phyloP scores from a whole-genome alignment of 37 sponge, comb jelly and placozoan genomes.

The Corticium candelabrum region DNA sequence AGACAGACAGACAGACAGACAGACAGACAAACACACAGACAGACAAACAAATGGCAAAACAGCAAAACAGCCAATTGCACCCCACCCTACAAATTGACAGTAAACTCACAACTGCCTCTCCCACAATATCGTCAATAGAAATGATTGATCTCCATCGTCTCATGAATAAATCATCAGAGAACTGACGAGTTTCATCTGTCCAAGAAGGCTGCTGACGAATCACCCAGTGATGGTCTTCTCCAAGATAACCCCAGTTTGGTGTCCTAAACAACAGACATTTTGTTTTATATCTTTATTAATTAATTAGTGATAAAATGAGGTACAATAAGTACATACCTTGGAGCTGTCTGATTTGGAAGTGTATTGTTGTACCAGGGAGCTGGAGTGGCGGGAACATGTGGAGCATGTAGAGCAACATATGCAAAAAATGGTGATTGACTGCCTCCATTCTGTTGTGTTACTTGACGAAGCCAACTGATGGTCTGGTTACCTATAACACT shows the following conservation, averaged over 20 bases:
- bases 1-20: too few relatives aligned
- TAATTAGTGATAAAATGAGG: too few relatives aligned
- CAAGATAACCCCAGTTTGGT: conserved; percentile 58
- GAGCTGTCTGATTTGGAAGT: conserved; percentile 32
- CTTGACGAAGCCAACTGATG: background rate
- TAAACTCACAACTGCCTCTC: conserved; percentile 11
- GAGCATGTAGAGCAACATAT: conserved; percentile 67
- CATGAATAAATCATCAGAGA: conserved; percentile 43
- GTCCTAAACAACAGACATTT: conserved; percentile 25
- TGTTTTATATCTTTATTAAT: too few relatives aligned
- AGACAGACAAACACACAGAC: too few relatives aligned
- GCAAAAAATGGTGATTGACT: conserved; percentile 43
- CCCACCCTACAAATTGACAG: too few relatives aligned
- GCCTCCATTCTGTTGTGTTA: background rate
- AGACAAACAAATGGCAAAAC: too few relatives aligned
- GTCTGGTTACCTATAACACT: conserved; percentile 51
- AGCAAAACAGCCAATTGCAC: too few relatives aligned
- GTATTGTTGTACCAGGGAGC: conserved; percentile 58
- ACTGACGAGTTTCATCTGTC: conserved; percentile 3
- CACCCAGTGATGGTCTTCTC: conserved; percentile 53
- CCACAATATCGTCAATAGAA: conserved; percentile 69
- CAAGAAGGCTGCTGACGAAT: conserved; percentile 38
- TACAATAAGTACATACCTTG: conserved; percentile 8
- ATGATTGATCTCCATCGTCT: conserved; percentile 60
- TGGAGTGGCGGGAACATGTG: conserved; percentile 70